These are phyloP conservation scores for Phycodurus eques DNA, from an alignment of 2,113 vertebrate species.

Conservation along the genomic window DNA sequence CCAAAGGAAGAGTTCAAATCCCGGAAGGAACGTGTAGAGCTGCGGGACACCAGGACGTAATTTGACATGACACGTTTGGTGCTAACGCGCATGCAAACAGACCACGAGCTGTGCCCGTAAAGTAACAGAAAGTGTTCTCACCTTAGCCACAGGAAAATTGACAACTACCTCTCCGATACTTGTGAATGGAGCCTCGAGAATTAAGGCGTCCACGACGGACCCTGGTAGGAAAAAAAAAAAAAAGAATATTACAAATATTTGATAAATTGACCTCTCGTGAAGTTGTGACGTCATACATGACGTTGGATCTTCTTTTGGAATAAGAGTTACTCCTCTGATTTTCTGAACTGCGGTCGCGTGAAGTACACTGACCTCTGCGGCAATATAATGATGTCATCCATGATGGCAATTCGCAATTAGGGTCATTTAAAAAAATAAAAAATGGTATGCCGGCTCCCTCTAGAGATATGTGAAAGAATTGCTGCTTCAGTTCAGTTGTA, in stretches of 20 bases:
- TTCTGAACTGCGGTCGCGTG: too few species aligned
- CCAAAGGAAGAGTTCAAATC: constrained; percentile 71
- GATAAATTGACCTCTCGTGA: too few species aligned
- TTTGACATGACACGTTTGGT: neutral
- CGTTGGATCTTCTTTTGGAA: too few species aligned
- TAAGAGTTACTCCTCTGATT: too few species aligned
- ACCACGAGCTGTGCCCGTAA: neutral
- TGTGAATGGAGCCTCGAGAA: constrained; percentile 80
- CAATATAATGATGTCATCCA: too few species aligned
- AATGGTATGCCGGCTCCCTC: too few species aligned
- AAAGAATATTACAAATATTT: neutral
- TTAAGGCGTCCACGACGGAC: constrained; percentile 64
- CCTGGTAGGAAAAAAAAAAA: constrained; percentile 23
- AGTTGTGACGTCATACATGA: too few species aligned
- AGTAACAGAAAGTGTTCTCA: constrained; percentile 36
- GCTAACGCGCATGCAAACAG: neutral
- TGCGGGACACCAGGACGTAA: constrained; percentile 34
- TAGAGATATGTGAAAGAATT: too few species aligned
- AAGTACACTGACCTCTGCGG: too few species aligned
- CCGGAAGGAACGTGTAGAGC: constrained; percentile 77
- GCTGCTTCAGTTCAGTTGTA: too few species aligned
- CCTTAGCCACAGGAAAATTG: constrained; percentile 67
- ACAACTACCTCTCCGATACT: constrained; percentile 64
- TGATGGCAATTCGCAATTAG: too few species aligned
- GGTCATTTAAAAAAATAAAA: too few species aligned